These are phyloP conservation scores for Marasmarcha lunaedactyla DNA, from an alignment of 2,888 invertebrate genomes.

Conservation along the genomic window DNA sequence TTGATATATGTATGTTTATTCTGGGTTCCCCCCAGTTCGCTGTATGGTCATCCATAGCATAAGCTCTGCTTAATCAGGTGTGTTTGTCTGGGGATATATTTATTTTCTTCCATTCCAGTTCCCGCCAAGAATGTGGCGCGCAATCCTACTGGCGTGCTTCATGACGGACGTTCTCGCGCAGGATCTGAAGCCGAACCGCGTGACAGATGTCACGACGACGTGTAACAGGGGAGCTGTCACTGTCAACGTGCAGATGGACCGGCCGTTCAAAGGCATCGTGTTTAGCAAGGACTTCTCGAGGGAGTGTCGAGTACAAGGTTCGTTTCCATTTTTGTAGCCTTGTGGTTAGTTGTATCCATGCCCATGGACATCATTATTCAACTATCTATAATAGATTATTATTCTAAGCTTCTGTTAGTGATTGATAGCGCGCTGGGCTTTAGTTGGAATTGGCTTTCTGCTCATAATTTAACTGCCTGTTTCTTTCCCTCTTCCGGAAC, in stretches of 20 bases:
- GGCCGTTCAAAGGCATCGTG: constrained; percentile 77
- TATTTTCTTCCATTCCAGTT: not conserved
- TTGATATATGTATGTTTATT: no score
- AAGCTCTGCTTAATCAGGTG: no score
- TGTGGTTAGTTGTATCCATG: not conserved
- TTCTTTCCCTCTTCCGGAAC: no score
- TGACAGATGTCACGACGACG: constrained; percentile 68
- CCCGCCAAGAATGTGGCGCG: constrained; percentile 53
- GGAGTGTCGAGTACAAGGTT: constrained; percentile 76
- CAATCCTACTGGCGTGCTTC: constrained; percentile 33
- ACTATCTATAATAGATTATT: not conserved
- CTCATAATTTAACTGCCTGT: no score
- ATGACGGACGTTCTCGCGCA: constrained; percentile 24
- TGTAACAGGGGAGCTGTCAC: constrained; percentile 75
- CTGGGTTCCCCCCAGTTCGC: no score
- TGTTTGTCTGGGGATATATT: no score
- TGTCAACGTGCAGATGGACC: constrained; percentile 71
- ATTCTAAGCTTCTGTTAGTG: not conserved
- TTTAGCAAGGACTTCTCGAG: constrained; percentile 82
- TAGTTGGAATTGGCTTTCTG: no score
- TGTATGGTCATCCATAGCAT: no score
- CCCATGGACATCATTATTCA: not conserved
- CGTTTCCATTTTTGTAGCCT: no score
- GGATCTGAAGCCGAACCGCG: constrained; percentile 56
- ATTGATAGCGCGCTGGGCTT: not conserved